Evolutionary conservation across 2,113 vertebrate genomes (phyloP).

Genomic region (Lepisosteus osseus): DNA sequence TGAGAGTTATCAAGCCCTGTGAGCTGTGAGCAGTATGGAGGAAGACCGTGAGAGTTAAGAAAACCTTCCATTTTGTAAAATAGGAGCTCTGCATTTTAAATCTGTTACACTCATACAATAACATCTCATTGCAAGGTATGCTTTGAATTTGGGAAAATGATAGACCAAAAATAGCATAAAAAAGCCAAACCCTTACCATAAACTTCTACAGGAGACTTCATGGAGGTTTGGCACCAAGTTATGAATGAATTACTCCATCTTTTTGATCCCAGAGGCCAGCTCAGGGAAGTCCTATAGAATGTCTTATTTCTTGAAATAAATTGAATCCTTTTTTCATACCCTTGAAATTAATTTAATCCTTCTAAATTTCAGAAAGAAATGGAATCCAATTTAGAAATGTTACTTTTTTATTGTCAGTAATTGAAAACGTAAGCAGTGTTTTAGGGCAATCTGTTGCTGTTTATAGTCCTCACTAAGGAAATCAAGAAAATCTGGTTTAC

Average conservation of each 20-base stretch:
- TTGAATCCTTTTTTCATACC: neutral
- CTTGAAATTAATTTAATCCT: conserved; percentile 16
- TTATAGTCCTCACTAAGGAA: neutral
- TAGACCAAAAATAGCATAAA: conserved; percentile 19
- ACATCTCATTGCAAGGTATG: conserved; percentile 3
- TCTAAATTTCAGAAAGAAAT: conserved; percentile 10
- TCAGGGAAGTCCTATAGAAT: neutral
- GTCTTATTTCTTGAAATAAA: conserved; percentile 13
- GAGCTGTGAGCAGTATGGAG: too few species aligned
- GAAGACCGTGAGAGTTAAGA: too few species aligned
- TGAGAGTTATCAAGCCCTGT: too few species aligned
- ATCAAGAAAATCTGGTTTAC: neutral
- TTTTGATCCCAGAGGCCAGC: conserved; percentile 8
- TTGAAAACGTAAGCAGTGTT: conserved; percentile 7
- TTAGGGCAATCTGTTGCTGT: conserved; percentile 13
- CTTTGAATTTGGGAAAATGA: conserved; percentile 17
- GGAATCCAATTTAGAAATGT: conserved; percentile 13
- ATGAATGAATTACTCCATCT: conserved; percentile 39
- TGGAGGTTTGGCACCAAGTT: conserved; percentile 28
- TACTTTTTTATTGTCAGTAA: conserved; percentile 9
- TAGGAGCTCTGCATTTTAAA: too few species aligned
- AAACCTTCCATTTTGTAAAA: too few species aligned
- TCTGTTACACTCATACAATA: too few species aligned
- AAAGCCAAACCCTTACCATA: neutral
- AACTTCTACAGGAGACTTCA: conserved; percentile 16